These are phyloP conservation scores for Ochropacha duplaris DNA, from an alignment of 2,888 invertebrate genomes.

Conservation along the genomic window DNA sequence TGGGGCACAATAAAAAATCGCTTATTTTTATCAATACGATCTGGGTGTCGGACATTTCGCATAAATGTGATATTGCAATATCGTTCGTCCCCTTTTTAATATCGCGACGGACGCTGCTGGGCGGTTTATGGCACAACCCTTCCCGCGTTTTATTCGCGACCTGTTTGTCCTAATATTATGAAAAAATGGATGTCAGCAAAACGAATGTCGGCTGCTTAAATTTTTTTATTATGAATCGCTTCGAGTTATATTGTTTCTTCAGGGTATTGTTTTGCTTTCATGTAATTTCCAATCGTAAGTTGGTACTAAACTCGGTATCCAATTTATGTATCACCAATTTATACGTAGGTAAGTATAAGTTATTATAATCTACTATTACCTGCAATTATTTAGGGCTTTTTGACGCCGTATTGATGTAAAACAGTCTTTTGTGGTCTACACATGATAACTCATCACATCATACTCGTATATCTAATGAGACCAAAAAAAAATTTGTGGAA, in stretches of 20 bases:
- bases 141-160: constrained; percentile 81
- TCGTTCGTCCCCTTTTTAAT: constrained; percentile 83
- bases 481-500: too few relatives aligned
- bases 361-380: too few relatives aligned
- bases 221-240: constrained; percentile 39
- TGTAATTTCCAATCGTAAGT: neutral
- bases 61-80: constrained; percentile 84
- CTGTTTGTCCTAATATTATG: constrained; percentile 83
- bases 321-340: neutral
- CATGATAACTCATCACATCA: too few relatives aligned
- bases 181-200: constrained; percentile 79
- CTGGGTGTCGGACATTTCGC: constrained; percentile 82
- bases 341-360: too few relatives aligned
- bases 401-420: too few relatives aligned
- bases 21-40: constrained; percentile 83
- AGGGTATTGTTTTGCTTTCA: neutral
- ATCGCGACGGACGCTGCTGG: constrained; percentile 79
- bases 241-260: constrained; percentile 2
- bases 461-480: too few relatives aligned
- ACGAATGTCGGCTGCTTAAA: constrained; percentile 58
- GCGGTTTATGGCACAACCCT: constrained; percentile 82
- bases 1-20: constrained; percentile 79
- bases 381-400: too few relatives aligned
- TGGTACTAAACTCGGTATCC: too few relatives aligned
- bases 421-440: too few relatives aligned